A percentile compares a stretch with the other conserved stretches of the same genome.
These are phyloP conservation scores for Ibidorhyncha struthersii DNA, from an alignment of 2,113 vertebrate species.

Conservation along the genomic window DNA sequence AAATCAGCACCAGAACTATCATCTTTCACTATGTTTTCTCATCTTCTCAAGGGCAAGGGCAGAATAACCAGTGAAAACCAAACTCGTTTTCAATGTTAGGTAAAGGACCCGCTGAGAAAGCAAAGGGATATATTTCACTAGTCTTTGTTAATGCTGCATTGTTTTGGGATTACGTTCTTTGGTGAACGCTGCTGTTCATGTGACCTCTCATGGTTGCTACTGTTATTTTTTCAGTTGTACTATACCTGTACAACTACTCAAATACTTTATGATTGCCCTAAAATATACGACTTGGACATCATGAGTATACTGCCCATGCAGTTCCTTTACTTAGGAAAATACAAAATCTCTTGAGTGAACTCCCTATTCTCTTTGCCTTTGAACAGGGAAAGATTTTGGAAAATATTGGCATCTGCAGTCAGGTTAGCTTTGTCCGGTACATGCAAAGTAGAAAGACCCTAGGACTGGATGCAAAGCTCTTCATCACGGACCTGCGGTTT, in stretches of 20 bases:
- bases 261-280: not conserved
- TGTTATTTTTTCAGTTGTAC: not conserved
- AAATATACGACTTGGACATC: not conserved
- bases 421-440: constrained; percentile 75
- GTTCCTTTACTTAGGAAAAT: not conserved
- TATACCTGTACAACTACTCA: not conserved
- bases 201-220: not conserved
- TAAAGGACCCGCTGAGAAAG: not conserved
- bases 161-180: not conserved
- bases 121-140: not conserved
- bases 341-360: not conserved
- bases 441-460: not conserved
- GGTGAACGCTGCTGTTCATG: not conserved
- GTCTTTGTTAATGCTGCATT: not conserved
- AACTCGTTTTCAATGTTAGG: not conserved
- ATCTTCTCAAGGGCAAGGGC: not conserved
- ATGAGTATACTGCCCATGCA: not conserved
- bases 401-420: constrained; percentile 77
- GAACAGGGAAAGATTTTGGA: constrained; percentile 82
- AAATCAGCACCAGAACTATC: not conserved
- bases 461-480: constrained; percentile 55
- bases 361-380: not conserved
- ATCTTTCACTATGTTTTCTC: accelerated
- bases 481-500: constrained; percentile 77
- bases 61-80: not conserved